Evolutionary conservation across 2,797 vertebrate genomes (phyloP).

Genomic region (Artibeus lituratus): DNA sequence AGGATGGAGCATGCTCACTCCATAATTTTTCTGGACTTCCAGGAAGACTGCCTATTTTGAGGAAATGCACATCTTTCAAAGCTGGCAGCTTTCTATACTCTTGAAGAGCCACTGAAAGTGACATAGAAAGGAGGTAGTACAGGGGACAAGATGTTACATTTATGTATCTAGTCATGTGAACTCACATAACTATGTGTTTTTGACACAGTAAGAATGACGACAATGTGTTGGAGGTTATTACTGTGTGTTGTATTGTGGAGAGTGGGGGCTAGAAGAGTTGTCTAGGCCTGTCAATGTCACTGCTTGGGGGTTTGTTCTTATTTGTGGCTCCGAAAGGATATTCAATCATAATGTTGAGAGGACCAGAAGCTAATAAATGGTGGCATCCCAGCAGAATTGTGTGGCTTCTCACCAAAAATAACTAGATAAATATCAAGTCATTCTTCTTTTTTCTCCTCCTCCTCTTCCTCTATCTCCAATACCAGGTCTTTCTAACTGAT

Average conservation of each 20-base stretch:
- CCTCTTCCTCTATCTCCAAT: not conserved
- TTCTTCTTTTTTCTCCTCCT: not conserved
- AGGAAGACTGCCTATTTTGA: not conserved
- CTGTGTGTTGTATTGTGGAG: too few relatives aligned
- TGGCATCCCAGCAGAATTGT: not conserved
- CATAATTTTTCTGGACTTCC: not conserved
- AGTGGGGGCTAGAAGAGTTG: not conserved
- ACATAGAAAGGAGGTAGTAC: not conserved
- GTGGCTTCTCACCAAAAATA: not conserved
- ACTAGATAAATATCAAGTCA: not conserved
- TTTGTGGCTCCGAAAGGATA: not conserved
- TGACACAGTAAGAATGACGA: not conserved
- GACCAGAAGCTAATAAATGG: not conserved
- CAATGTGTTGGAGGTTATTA: not conserved
- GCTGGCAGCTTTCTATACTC: not conserved
- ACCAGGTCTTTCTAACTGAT: not conserved
- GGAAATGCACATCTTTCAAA: not conserved
- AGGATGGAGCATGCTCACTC: not conserved
- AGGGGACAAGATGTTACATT: not conserved
- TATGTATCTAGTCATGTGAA: not conserved
- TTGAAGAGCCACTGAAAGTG: not conserved
- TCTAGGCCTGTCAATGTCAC: not conserved
- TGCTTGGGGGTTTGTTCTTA: not conserved
- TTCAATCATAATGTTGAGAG: not conserved
- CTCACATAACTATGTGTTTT: not conserved